Base-by-base conservation (phyloP, 2,113 vertebrate genomes). In the Hemicordylus capensis region DNA sequence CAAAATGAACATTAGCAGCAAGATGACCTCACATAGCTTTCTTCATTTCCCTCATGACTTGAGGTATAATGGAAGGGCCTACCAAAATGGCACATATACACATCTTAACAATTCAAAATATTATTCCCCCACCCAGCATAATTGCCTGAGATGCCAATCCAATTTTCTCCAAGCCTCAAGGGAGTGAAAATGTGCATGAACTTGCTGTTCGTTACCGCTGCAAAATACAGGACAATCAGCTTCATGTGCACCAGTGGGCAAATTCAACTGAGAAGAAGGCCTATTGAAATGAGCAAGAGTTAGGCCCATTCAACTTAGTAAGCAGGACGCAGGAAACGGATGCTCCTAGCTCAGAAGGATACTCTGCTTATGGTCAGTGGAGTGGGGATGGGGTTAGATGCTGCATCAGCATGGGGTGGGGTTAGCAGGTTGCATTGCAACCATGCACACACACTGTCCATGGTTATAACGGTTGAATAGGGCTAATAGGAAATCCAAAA, bases 1-100 rank as follows among this genome's bases (percentile, higher is more conserved):
- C 24, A 42, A 76, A 28, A 48, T 77, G 10, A 0, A 6, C 76
- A 10, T 20, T 11, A 54, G 28, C 61, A 87, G 26, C 15, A 1
- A 0, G 0, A 66, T 34, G 69, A 39, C 22, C 14, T 73, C n/a
- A 51, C 0, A 69, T 67, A 79, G 11, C 0, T 67, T 67, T 56
- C 81, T 46, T 8, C 19, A 77, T 56, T 15, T 11, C n/a, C 5
- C 61, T 19, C 4, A 3, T 1, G 12, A 28, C 76, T 63, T 3
- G 1, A 22, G 31, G 81, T 17, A 67, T 44, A n/a, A 56, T 34
- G 20, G n/a, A 86, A 44, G 31, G 8, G 9, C 31, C 61, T 61
- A 42, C 34, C 17, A 58, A 67, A 76, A 74, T 12, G 1, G 31
- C 22, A 66, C 6, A 24, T 5, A 28, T 2, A 37, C 1, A 26